These are phyloP conservation scores for Papilio machaon DNA, from an alignment of 1,140 invertebrate genomes.

Conservation along the genomic window DNA sequence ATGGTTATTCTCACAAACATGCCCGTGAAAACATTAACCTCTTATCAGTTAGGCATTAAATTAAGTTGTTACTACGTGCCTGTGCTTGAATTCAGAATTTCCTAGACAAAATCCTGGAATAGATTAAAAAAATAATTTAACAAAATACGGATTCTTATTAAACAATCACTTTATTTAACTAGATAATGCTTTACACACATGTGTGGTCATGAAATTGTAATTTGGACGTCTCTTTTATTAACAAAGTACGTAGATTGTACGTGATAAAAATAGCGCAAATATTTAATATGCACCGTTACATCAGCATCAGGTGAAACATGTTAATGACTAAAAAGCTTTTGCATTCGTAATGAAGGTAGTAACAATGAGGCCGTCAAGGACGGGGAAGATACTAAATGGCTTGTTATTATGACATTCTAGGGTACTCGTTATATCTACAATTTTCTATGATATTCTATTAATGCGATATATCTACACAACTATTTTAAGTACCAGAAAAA, in stretches of 20 bases:
- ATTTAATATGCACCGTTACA: conserved; percentile 16
- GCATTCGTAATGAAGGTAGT: conserved; percentile 70
- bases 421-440: background rate
- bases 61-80: no score
- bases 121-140: no score
- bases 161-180: background rate
- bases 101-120: no score
- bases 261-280: conserved; percentile 30
- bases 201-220: background rate
- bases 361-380: conserved; percentile 47
- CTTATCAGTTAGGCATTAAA: no score
- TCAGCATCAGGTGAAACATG: conserved; percentile 68
- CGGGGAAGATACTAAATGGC: conserved; percentile 16
- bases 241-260: background rate
- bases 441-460: background rate
- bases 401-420: conserved; percentile 12
- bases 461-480: background rate
- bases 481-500: background rate
- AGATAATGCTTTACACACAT: background rate
- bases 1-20: no score
- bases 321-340: conserved; percentile 73
- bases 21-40: no score
- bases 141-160: no score
- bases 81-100: no score
- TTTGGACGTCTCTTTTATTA: background rate